Evolutionary conservation across 2,797 vertebrate species (phyloP).

Genomic region (Anguilla megastoma): DNA sequence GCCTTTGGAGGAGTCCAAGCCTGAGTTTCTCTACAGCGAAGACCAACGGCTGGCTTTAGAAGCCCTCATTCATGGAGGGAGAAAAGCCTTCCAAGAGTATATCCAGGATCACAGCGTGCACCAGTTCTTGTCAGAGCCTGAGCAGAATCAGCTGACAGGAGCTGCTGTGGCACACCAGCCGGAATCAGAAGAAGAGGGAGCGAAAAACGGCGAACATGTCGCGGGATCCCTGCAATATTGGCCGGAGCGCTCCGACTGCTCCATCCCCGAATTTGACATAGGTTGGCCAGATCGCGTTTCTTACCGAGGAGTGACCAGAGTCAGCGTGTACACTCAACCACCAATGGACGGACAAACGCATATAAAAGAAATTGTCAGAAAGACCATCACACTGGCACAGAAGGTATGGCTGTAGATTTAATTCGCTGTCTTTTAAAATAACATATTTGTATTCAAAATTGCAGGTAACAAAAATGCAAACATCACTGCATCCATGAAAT

Average conservation of each 20-base stretch:
- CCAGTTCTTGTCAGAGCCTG: conserved; percentile 87
- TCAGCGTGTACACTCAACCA: conserved; percentile 90
- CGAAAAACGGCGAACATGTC: conserved; percentile 60
- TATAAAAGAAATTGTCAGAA: conserved; percentile 95
- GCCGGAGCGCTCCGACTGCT: conserved; percentile 90
- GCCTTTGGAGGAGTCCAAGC: conserved; percentile 89
- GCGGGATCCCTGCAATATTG: conserved; percentile 90
- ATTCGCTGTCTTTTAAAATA: not conserved
- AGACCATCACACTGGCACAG: conserved; percentile 88
- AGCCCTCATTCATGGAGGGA: conserved; percentile 74
- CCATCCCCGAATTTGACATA: conserved; percentile 89
- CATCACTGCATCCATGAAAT: not conserved
- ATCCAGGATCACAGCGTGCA: conserved; percentile 76
- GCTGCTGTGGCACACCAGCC: conserved; percentile 81
- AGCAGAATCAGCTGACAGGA: conserved; percentile 75
- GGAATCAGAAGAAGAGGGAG: conserved; percentile 67
- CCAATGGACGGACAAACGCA: conserved; percentile 85
- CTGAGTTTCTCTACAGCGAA: conserved; percentile 97
- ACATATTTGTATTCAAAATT: not conserved
- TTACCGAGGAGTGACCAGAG: conserved; percentile 92
- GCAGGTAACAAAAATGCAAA: not conserved
- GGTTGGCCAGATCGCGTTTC: conserved; percentile 89
- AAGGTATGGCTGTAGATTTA: conserved; percentile 70
- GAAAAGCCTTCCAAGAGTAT: conserved; percentile 78
- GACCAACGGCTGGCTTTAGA: conserved; percentile 90